Evolutionary conservation across 2,888 invertebrate genomes (phyloP).

Genomic region (Scotopteryx bipunctaria): DNA sequence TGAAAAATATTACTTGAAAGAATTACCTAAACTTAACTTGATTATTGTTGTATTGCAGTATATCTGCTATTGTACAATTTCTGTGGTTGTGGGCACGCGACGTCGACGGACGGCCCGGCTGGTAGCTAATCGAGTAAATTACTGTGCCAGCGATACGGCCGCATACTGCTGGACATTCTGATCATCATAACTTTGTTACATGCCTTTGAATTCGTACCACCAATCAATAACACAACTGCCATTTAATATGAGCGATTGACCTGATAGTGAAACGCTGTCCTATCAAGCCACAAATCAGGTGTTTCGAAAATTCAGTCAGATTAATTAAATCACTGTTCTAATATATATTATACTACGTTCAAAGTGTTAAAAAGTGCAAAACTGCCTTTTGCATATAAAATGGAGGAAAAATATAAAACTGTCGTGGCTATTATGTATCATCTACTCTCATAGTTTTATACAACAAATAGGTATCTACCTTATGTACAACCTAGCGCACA

Average conservation of each 20-base stretch:
- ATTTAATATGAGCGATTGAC: conserved; percentile 15
- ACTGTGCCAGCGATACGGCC: conserved; percentile 45
- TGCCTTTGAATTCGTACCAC: conserved; percentile 17
- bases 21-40: background rate
- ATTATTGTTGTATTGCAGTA: background rate
- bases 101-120: conserved; percentile 46
- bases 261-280: background rate
- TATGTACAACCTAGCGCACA: no score
- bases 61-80: conserved; percentile 14
- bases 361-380: no score
- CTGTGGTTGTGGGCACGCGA: conserved; percentile 58
- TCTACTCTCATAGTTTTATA: no score
- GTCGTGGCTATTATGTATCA: no score
- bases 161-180: conserved; percentile 16
- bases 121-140: conserved; percentile 61
- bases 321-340: no score
- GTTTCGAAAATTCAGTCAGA: background rate
- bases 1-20: no score
- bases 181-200: conserved; percentile 25
- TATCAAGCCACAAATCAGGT: conserved; percentile 7
- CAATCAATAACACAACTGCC: conserved; percentile 18
- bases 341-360: no score
- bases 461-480: no score
- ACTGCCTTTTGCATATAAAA: no score
- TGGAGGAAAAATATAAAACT: no score